phyloP scores from a whole-genome alignment of 2,797 vertebrate species.

The Enteromius trimaculatus region DNA sequence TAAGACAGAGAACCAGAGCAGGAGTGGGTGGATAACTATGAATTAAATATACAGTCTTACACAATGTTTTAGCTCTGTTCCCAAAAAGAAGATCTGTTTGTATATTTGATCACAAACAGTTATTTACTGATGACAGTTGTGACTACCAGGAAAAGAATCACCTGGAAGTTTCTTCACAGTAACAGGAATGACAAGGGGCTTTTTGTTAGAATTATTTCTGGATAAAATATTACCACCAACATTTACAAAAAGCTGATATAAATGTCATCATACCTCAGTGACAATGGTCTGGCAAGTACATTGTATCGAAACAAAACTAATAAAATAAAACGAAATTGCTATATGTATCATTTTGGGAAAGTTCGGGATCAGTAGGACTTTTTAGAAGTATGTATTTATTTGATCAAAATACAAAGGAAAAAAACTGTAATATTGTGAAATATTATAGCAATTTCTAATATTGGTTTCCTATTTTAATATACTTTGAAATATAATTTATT shows the following conservation, averaged over 20 bases:
- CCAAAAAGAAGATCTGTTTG: neutral
- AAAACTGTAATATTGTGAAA: neutral
- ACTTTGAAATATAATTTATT: too few relatives aligned
- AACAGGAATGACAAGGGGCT: neutral
- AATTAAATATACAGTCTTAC: slow-evolving; percentile 12
- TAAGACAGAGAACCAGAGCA: neutral
- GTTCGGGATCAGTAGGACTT: too few relatives aligned
- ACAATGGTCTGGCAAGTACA: neutral
- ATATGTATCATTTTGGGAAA: neutral
- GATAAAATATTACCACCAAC: neutral
- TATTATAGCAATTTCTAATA: neutral
- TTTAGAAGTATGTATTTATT: too few relatives aligned
- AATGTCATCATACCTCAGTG: neutral
- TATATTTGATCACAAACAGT: slow-evolving; percentile 7
- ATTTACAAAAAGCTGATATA: neutral
- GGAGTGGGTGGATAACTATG: slow-evolving; percentile 11
- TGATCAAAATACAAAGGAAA: too few relatives aligned
- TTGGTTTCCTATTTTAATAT: neutral
- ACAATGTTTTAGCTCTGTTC: neutral
- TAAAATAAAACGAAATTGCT: neutral
- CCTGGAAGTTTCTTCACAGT: neutral
- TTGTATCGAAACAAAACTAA: neutral
- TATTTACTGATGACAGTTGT: neutral
- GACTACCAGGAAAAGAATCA: neutral
- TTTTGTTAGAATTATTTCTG: neutral